Evolutionary conservation across 2,888 invertebrate species (phyloP), one percentile per base, ranked within the genome.

Genomic region (Oligia fasciuncula): DNA sequence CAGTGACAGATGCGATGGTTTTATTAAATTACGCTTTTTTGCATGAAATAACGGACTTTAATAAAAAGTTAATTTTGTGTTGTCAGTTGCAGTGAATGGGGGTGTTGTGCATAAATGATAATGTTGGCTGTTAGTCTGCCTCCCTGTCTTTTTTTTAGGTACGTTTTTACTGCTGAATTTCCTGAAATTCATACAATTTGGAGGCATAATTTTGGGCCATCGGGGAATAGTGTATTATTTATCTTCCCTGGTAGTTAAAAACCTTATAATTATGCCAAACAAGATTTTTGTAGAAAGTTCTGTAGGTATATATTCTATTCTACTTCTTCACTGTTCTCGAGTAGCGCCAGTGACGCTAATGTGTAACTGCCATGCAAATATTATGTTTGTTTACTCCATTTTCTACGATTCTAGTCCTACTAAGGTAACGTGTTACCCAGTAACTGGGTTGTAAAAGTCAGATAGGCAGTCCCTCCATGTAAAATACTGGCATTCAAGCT

Each of bases 1-100:
- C 67, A 57, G 71, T 65, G 80, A 79, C 71, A 79, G 84, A 51
- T 57, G 46, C 5, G 46, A 51, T 19, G 79, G 35, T 11, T 71
- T 83, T 43, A 43, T 57, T 71, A 73, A 82, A 76, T 66, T n/a
- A 19, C 35, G 8, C 6, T 14, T 70, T 75, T 66, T 76, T 49
- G 43, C 71, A 2, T n/a, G 6, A 29, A 51, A 35, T 73, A 76
- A 81, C 70, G 76, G 43, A 76, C 23, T 66, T 49, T 23, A 8
- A 35, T 29, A 29, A 29, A 62, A 62, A 57, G 69, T 73, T 60
- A 29, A 29, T 65, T 65, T 49, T 43, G n/a, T 29, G 17, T 63
- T 72, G 57, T 81, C 76, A 43, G 35, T 35, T 46, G 63, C 49
- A 19, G 65, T 65, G 49, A 81, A 60, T 35, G 57, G 14, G 19